Conservation (phyloP, 2,888 invertebrate genomes). For the Ganaspis brasiliensis region DNA sequence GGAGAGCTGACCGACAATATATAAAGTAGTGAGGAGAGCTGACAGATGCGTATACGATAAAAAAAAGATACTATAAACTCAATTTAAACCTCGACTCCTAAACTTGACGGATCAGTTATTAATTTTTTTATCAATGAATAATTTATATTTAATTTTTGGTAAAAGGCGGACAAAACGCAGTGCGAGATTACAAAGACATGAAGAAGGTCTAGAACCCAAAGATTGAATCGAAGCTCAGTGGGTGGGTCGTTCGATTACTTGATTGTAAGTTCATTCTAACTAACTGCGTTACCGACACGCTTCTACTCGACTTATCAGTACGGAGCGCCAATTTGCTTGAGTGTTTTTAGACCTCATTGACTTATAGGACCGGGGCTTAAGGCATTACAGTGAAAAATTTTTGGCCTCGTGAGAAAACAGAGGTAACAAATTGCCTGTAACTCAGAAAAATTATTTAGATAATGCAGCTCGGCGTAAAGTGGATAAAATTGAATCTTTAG, state of each 20-base stretch:
- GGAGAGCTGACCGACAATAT: no score
- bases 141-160: background rate
- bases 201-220: constrained; percentile 55
- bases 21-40: no score
- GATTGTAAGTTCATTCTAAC: constrained; percentile 64
- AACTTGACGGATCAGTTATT: constrained; percentile 2
- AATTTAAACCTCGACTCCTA: background rate
- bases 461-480: background rate
- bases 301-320: constrained; percentile 60
- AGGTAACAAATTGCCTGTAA: constrained; percentile 9
- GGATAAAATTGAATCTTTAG: no score
- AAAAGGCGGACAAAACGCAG: constrained; percentile 41
- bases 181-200: constrained; percentile 56
- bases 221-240: constrained; percentile 61
- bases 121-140: background rate
- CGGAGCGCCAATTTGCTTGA: constrained; percentile 57
- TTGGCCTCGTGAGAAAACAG: background rate
- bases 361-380: constrained; percentile 8
- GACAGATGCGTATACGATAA: no score
- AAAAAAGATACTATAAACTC: background rate
- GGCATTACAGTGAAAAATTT: constrained; percentile 39
- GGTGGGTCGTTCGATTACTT: constrained; percentile 63
- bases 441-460: constrained; percentile 6
- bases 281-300: constrained; percentile 60
- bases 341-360: constrained; percentile 56